Evolutionary conservation across 1,140 invertebrate genomes (phyloP).

Genomic region (Aporrectodea caliginosa): DNA sequence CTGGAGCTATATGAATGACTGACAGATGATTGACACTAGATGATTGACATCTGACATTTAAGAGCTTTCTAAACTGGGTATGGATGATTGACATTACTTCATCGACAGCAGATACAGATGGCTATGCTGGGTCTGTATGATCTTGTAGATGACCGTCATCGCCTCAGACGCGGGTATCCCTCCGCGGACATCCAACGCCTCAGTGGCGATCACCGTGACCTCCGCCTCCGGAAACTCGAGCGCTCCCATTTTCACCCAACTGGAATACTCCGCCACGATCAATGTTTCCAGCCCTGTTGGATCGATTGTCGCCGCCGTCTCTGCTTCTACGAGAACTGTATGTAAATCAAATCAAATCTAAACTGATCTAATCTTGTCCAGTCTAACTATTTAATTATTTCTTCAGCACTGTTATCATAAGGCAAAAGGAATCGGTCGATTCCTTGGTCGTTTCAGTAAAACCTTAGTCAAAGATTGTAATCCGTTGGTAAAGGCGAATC

Average conservation of each 20-base stretch:
- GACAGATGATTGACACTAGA: too few species aligned
- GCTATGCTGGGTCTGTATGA: not conserved
- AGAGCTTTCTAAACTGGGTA: too few species aligned
- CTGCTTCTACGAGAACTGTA: not conserved
- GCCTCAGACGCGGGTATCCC: conserved; percentile 40
- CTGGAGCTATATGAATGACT: too few species aligned
- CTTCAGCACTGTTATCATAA: too few species aligned
- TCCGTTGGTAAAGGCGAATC: too few species aligned
- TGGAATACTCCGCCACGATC: conserved; percentile 11
- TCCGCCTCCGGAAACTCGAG: not conserved
- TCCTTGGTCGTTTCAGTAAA: too few species aligned
- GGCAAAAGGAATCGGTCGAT: too few species aligned
- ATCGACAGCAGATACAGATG: too few species aligned
- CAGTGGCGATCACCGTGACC: conserved; percentile 38
- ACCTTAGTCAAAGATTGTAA: too few species aligned
- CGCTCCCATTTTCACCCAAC: not conserved
- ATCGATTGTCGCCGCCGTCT: conserved; percentile 3
- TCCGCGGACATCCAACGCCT: conserved; percentile 24
- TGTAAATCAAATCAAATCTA: not conserved
- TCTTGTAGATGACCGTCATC: conserved; percentile 36
- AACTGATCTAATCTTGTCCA: not conserved
- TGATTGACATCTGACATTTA: too few species aligned
- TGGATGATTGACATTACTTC: too few species aligned
- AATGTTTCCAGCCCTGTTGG: not conserved
- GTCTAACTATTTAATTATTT: too few species aligned